Evolutionary conservation across 2,113 vertebrate genomes (phyloP).

Genomic region (Apus apus): DNA sequence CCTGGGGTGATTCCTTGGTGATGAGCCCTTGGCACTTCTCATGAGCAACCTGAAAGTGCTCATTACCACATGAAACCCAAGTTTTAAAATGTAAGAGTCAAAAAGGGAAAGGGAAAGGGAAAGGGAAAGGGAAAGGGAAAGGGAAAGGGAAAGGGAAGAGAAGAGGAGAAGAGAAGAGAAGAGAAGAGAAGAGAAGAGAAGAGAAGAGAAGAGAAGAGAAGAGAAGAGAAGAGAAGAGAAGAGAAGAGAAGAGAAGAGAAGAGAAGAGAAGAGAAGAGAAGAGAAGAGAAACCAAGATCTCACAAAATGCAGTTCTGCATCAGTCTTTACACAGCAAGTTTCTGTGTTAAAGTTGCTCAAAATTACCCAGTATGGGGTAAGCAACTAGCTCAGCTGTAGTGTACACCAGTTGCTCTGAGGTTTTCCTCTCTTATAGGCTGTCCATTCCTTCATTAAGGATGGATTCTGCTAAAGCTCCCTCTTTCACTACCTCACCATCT

Average conservation of each 20-base stretch:
- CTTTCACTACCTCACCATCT: neutral
- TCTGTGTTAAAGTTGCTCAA: neutral
- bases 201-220: too few relatives aligned
- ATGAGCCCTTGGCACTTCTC: neutral
- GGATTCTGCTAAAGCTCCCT: neutral
- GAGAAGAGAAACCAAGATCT: neutral
- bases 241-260: too few relatives aligned
- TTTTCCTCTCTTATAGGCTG: neutral
- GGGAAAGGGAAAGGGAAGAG: too few relatives aligned
- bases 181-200: too few relatives aligned
- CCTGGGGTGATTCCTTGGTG: neutral
- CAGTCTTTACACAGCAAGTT: neutral
- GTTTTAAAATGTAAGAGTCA: neutral
- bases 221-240: too few relatives aligned
- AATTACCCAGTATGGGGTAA: neutral
- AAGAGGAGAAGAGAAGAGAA: too few relatives aligned
- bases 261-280: too few relatives aligned
- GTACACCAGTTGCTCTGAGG: neutral
- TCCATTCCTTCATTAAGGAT: neutral
- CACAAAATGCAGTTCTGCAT: neutral
- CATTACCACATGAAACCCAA: neutral
- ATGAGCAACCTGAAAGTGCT: neutral
- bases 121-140: too few relatives aligned
- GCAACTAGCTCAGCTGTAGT: neutral
- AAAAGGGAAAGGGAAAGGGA: too few relatives aligned